Conservation (phyloP, 2,888 invertebrate species). For the Acanthococcus lagerstroemiae region DNA sequence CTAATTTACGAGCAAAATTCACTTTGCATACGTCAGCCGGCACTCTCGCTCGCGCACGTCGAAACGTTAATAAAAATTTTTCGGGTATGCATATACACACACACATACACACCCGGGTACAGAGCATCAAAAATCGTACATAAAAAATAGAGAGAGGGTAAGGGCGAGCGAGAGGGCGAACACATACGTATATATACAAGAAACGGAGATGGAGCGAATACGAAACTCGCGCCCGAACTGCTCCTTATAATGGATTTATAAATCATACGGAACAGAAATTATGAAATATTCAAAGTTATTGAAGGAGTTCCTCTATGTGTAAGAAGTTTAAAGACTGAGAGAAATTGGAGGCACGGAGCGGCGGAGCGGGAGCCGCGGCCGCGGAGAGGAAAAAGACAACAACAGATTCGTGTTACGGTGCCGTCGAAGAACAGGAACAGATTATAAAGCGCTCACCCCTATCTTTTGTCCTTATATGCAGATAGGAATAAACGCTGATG, state of each 20-base stretch:
- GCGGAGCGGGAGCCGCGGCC: background rate
- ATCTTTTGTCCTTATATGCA: slow-evolving; percentile 31
- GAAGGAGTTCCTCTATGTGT: slow-evolving; percentile 23
- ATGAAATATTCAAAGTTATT: slow-evolving; percentile 31
- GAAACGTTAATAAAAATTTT: background rate
- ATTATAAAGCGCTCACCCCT: slow-evolving; percentile 30
- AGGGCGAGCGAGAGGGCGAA: background rate
- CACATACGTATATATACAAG: background rate
- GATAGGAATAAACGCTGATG: slow-evolving; percentile 29
- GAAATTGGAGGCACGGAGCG: background rate
- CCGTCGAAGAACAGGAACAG: slow-evolving; percentile 27
- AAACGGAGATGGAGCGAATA: background rate
- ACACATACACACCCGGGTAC: background rate
- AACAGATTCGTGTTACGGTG: slow-evolving; percentile 29
- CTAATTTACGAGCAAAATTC: slow-evolving; percentile 4
- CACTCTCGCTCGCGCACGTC: background rate
- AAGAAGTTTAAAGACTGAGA: slow-evolving; percentile 14
- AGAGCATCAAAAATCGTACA: background rate
- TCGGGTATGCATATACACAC: background rate
- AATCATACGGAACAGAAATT: slow-evolving; percentile 29
- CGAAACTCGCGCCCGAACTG: slow-evolving; percentile 1
- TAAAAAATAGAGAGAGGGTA: background rate
- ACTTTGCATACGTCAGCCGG: slow-evolving; percentile 9
- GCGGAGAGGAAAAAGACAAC: background rate
- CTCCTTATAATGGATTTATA: slow-evolving; percentile 29